Base-by-base conservation (phyloP, 2,113 vertebrate genomes). In the Tringa solitaria region DNA sequence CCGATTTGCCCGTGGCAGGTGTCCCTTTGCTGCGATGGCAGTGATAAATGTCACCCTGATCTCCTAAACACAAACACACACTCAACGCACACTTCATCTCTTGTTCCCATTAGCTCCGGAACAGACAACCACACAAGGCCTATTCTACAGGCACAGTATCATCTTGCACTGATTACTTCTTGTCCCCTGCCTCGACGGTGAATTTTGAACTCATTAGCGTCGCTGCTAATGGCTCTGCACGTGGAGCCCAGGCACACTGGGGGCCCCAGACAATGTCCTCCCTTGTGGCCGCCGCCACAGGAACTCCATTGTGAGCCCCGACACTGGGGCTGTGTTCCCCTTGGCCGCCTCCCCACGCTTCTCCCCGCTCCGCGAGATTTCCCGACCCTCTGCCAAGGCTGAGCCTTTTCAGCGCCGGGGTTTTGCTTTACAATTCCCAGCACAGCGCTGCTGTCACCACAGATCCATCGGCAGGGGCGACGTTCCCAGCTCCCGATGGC, bases 321-420 rank as follows among this genome's bases (percentile, higher is more conserved):
- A 87, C 90, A 91, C 91, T 93, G 56, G 39, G 7, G 69, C 95
- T 87, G 77, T 92, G 95, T 91, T 84, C 86, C 61, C 51, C 57
- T 39, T 33, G 89, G 92, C 77, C 1, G 9, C 2, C 7, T 24
- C 60, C 13, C 89, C 48, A 8, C 18, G 1, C 7, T 48, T 70
- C 78, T 50, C 48, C 39, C 74, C 0, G 72, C 83, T 60, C 50
- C 3, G 45, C 1, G 45, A 50, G 41, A 65, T 35, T 89, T 89
- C 92, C 81, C 51, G 0, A 46, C 3, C 30, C 77, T 26, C 50
- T 60, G 51, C 89, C 89, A 67, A 69, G 15, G 48, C 48, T 2
- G 16, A 63, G 80, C 79, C 33, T 50, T 21, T 35, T 37, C 87
- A n/a, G 45, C 0, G 30, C 67, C 1, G 76, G 28, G n/a, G 6